Evolutionary conservation across 2,797 vertebrate species (phyloP), one percentile per base, ranked within the genome.

Genomic region (Ficedula albicollis): DNA sequence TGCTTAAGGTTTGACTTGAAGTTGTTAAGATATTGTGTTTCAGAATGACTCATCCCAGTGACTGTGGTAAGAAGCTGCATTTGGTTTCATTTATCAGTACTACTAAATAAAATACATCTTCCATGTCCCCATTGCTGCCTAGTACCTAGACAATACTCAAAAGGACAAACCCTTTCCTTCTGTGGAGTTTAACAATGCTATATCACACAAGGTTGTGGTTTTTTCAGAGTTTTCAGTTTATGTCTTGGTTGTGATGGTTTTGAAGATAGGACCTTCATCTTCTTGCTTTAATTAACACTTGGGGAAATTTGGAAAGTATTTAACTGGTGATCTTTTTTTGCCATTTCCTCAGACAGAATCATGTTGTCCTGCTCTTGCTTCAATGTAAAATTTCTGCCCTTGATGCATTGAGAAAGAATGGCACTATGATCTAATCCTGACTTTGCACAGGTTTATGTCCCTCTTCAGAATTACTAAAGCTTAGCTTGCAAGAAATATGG

Each of bases 301-400:
- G 7, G 1, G 29, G 36, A 88, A 63, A 94, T 81, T 52, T 93
- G 55, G 44, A 83, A 96, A 93, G 32, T 72, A 51, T 84, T 88
- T 83, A 69, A 62, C 84, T 87, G 68, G 88, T 90, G 64, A 81
- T 90, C 64, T 27, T 95, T 94, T 97, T 97, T 94, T 94, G 80
- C 76, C 80, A 74, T 41, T 78, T 96, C 89, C 68, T 76, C 49
- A 90, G 81, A 62, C 36, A 95, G 88, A 89, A 89, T 96, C 79
- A 34, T 2, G 3, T 84, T 86, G 41, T 95, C 52, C 14, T 63
- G 60, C 69, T 36, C 19, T 90, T 80, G 36, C 10, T 51, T 48
- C n/a, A 55, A 9, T 72, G 62, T 66, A 38, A 91, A 58, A 55
- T 72, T 87, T 81, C 49, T 92, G 66, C 43, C 67, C 44, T 86